phyloP scores from a whole-genome alignment of 2,113 vertebrate genomes.

The Pantherophis guttatus region DNA sequence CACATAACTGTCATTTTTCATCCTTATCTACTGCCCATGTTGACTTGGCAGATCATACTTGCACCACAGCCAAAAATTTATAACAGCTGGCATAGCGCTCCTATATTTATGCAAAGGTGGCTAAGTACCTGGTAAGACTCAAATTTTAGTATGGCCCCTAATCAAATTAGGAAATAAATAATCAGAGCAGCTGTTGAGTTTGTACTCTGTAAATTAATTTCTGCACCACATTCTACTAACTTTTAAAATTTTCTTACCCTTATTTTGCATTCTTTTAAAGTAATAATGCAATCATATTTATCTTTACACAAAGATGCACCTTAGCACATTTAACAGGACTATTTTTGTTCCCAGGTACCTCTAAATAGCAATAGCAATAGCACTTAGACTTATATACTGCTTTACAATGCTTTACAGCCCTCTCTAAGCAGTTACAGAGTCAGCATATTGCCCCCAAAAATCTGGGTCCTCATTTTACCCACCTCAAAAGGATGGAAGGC shows the following conservation, averaged over 20 bases:
- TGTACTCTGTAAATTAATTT: slow-evolving; percentile 51
- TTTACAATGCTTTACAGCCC: too few relatives aligned
- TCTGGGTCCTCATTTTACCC: too few relatives aligned
- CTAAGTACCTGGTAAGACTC: slow-evolving; percentile 47
- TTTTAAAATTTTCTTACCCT: not conserved
- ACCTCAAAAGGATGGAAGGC: too few relatives aligned
- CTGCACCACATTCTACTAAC: slow-evolving; percentile 44
- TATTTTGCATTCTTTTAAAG: not conserved
- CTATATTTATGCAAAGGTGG: slow-evolving; percentile 11
- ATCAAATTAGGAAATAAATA: slow-evolving; percentile 36
- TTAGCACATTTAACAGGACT: not conserved
- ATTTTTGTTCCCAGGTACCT: not conserved
- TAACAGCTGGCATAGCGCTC: slow-evolving; percentile 58
- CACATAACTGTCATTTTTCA: slow-evolving; percentile 62
- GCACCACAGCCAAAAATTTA: slow-evolving; percentile 47
- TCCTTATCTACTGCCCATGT: slow-evolving; percentile 55
- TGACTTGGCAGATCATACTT: slow-evolving; percentile 60
- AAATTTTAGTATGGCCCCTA: slow-evolving; percentile 45
- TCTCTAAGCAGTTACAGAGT: too few relatives aligned
- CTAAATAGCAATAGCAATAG: not conserved
- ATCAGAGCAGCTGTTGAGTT: slow-evolving; percentile 58
- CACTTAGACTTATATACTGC: too few relatives aligned
- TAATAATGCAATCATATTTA: not conserved
- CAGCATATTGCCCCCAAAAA: too few relatives aligned
- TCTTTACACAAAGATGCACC: not conserved